These are phyloP conservation scores for Brenthis daphne DNA, from an alignment of 2,888 invertebrate species.

Conservation along the genomic window DNA sequence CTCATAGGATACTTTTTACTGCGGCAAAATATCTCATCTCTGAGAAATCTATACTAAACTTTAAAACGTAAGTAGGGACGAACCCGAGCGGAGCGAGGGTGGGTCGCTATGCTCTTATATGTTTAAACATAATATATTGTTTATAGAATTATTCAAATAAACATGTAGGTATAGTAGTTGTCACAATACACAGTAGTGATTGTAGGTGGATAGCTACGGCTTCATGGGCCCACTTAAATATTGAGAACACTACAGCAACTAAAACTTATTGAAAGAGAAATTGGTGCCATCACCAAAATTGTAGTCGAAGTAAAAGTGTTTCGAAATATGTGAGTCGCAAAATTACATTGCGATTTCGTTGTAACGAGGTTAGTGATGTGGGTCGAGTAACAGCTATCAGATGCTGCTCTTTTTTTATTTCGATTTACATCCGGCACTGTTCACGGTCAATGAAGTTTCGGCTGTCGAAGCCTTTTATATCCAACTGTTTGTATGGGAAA, in stretches of 20 bases:
- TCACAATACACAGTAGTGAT: not conserved
- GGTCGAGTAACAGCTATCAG: conserved; percentile 79
- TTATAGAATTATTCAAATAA: too few species aligned
- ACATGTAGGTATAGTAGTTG: too few species aligned
- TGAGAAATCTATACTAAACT: too few species aligned
- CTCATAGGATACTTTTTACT: too few species aligned
- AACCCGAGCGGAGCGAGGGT: too few species aligned
- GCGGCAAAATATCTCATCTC: too few species aligned
- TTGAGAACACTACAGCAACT: conserved; percentile 28
- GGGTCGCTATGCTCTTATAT: too few species aligned
- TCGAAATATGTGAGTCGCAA: conserved; percentile 78
- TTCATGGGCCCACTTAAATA: conserved; percentile 14
- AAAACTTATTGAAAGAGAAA: conserved; percentile 74
- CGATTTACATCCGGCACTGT: conserved; percentile 60
- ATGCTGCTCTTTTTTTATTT: conserved; percentile 64
- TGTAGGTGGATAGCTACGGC: conserved; percentile 9
- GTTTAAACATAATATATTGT: too few species aligned
- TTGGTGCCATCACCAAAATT: conserved; percentile 74
- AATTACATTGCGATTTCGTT: conserved; percentile 81
- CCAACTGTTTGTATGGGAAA: not conserved
- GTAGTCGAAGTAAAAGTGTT: conserved; percentile 79
- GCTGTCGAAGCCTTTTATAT: conserved; percentile 41
- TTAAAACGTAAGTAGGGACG: too few species aligned
- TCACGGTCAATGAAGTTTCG: conserved; percentile 60
- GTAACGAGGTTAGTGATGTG: conserved; percentile 75